Evolutionary conservation across 2,113 vertebrate species (phyloP), one percentile per base, ranked within the genome.

Genomic region (Embiotoca jacksoni): DNA sequence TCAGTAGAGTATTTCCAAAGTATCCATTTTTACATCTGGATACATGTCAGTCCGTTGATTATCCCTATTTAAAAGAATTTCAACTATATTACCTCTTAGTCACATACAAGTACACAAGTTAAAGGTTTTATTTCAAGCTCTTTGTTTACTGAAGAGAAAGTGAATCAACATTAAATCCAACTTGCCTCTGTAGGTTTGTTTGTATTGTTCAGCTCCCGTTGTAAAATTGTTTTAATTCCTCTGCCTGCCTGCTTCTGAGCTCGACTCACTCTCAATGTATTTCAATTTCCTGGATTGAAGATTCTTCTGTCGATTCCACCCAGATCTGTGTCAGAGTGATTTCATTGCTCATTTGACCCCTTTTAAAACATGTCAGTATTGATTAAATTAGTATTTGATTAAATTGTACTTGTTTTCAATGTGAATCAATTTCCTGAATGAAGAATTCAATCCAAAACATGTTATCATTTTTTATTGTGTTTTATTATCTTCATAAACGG

Each of bases 401-500:
- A 35, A 72, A 78, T 52, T 75, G 49, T 53, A 4, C 33, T 63
- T 79, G 35, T 79, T 78, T 50, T 55, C 64, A 39, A 39, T 58
- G 32, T 66, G 55, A 84, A 74, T 71, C 57, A 49, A 78, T 87
- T 81, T 78, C 4, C 68, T 70, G 10, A 58, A 63, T 72, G 74
- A 74, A 67, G 31, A 79, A 82, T 74, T 83, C 30, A 64, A 44
- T 70, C 7, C 55, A 53, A 68, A 83, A 58, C 31, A 67, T 68
- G 33, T 64, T 62, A 60, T 64, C 4, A 10, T 67, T 50, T 75
- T 54, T 59, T 49, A 65, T 66, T 87, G 50, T 81, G 30, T 78
- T 84, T 81, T 63, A 71, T 87, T 50, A 70, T 75, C 68, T 71
- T 5, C 60, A 73, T 72, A 44, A 82, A 79, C 31, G 9, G 49